Evolutionary conservation across 2,113 vertebrate species (phyloP), one percentile per base, ranked within the genome.

Genomic region (Embiotoca jacksoni): DNA sequence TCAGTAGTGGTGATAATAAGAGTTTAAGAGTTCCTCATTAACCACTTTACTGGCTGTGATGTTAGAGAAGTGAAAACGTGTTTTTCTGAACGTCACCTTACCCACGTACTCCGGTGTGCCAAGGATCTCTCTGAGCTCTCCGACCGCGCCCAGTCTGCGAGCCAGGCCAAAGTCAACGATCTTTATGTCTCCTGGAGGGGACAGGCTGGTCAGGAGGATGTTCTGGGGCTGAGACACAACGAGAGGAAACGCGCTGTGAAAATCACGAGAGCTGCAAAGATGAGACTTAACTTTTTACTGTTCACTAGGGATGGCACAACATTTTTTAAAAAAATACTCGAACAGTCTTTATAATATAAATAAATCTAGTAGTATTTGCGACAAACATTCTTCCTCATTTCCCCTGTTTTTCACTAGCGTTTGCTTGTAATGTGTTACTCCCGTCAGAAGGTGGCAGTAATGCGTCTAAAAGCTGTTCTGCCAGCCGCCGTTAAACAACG

Each of bases 91-190:
- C 8, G 36, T 65, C 35, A 56, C 41, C 95, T 91, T 97, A 99
- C 98, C 98, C 46, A 98, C 95, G 33, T 99, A 99, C 73, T 99
- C 98, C 6, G 97, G 97, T 1, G 98, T 99, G 68, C 98, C 98
- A 92, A 98, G 95, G 78, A 99, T 99, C 90, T 99, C 97, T 30
- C 97, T 87, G 71, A 99, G 95, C 39, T 99, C 98, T 62, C 89
- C 92, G 0, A 85, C 88, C 61, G 90, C 94, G 32, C 97, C 97
- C 66, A 99, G 92, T 72, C 96, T 95, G 76, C 98, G 95, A 36
- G 98, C 96, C 96, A 99, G 95, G 60, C 98, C 98, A 87, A 99
- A 98, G 94, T 99, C 97, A 11, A 99, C 98, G 36, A 99, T 97
- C 94, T 98, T 99, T 68, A 99, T 96, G 89, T 99, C 97, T 52